Percentiles rank a stretch among this genome's conserved stretches.
Evolutionary conservation across 2,888 invertebrate species (phyloP).

Genomic region (Archips crataeganus): DNA sequence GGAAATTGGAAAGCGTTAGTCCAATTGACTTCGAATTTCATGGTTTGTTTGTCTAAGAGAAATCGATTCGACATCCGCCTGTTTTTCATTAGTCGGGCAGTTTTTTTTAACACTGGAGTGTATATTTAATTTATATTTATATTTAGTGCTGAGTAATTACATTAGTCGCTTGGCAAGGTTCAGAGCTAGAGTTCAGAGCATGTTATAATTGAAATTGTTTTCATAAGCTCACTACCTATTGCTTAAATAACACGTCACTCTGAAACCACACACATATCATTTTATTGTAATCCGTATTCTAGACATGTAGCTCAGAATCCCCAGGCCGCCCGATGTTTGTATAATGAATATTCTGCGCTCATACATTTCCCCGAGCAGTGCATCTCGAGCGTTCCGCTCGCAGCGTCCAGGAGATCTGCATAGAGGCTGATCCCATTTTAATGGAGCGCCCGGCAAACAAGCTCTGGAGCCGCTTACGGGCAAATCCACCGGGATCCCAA

Average conservation of each 20-base stretch:
- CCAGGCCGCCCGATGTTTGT: conserved; percentile 31
- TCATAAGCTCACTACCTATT: neutral
- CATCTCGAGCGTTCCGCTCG: conserved; percentile 41
- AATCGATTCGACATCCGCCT: neutral
- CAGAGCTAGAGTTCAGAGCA: neutral
- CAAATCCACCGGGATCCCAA: conserved; percentile 80
- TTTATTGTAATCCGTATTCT: conserved; percentile 17
- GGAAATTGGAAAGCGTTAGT: conserved; percentile 28
- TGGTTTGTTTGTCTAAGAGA: neutral
- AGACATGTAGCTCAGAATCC: conserved; percentile 25
- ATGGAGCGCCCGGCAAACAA: conserved; percentile 85
- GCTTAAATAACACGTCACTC: neutral
- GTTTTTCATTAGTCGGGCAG: neutral
- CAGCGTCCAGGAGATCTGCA: conserved; percentile 80
- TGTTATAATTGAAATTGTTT: neutral
- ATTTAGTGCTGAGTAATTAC: neutral
- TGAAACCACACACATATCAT: neutral
- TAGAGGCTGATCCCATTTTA: conserved; percentile 84
- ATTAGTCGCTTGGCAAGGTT: neutral
- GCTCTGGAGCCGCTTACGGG: conserved; percentile 81
- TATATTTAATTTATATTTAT: neutral
- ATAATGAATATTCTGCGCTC: conserved; percentile 43
- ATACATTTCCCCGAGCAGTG: conserved; percentile 44
- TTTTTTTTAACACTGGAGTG: neutral
- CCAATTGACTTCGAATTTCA: conserved; percentile 18